phyloP scores from a whole-genome alignment of 2,797 vertebrate genomes.

The Echiichthys vipera region DNA sequence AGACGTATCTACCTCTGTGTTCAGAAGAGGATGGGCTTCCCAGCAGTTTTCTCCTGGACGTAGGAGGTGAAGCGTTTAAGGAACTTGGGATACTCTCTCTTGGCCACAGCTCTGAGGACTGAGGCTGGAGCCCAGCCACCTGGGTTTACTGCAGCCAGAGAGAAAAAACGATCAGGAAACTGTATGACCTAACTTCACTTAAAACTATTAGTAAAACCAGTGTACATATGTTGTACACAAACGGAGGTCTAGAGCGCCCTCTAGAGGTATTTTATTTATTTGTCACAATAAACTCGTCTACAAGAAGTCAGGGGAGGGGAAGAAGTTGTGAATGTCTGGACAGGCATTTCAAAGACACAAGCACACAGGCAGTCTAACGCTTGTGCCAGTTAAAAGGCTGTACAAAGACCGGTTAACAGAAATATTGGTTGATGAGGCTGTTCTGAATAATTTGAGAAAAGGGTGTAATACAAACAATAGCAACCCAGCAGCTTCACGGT shows the following conservation, averaged over 20 bases:
- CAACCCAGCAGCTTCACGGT: background rate
- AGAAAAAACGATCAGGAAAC: constrained; percentile 9
- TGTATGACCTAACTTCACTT: background rate
- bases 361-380: background rate
- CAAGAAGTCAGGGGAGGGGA: constrained; percentile 2
- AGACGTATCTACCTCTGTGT: constrained; percentile 44
- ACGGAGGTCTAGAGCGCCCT: background rate
- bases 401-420: background rate
- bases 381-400: background rate
- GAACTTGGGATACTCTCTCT: constrained; percentile 98
- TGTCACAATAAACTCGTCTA: background rate
- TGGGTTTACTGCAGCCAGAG: constrained; percentile 78
- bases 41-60: constrained; percentile 95
- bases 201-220: background rate
- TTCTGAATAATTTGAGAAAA: background rate
- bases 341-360: constrained; percentile 17
- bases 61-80: constrained; percentile 97
- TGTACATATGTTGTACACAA: background rate
- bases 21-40: constrained; percentile 95
- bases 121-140: constrained; percentile 99
- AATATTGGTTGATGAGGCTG: background rate
- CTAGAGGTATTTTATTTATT: no score
- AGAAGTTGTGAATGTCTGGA: background rate
- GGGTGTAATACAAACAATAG: background rate
- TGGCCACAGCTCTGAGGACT: constrained; percentile 95